phyloP scores from a whole-genome alignment of 2,888 invertebrate genomes.

The Cerastoderma edule region DNA sequence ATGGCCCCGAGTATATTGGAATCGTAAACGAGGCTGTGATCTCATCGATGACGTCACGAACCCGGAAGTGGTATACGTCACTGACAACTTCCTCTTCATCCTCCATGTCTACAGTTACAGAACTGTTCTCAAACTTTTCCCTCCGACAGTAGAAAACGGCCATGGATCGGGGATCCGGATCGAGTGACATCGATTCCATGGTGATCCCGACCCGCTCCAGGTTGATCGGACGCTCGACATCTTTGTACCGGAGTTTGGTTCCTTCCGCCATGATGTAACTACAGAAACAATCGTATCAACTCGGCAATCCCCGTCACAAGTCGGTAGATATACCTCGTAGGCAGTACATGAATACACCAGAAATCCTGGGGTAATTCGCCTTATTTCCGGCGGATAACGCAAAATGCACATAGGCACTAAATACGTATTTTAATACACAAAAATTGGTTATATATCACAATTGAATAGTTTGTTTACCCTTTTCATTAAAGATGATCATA shows the following conservation, averaged over 20 bases:
- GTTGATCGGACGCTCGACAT: conserved; percentile 5
- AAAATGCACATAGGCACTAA: too few species aligned
- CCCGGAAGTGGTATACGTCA: conserved; percentile 28
- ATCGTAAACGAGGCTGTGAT: conserved; percentile 1
- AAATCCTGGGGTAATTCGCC: too few species aligned
- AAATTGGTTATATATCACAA: too few species aligned
- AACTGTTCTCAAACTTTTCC: conserved; percentile 28
- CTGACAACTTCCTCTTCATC: conserved; percentile 29
- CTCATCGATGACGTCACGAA: conserved; percentile 30
- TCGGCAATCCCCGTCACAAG: too few species aligned
- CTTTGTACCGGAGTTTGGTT: conserved; percentile 22
- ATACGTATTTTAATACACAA: too few species aligned
- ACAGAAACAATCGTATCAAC: too few species aligned
- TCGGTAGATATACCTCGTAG: too few species aligned
- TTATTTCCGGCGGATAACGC: too few species aligned
- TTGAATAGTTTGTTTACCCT: too few species aligned
- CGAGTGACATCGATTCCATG: conserved; percentile 18
- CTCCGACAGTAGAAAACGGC: conserved; percentile 27
- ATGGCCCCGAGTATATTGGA: conserved; percentile 19
- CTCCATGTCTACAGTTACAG: conserved; percentile 1
- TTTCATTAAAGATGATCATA: too few species aligned
- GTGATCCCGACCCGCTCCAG: conserved; percentile 28
- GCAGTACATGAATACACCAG: too few species aligned
- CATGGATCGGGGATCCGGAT: conserved; percentile 5
- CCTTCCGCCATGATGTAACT: conserved; percentile 31